Base-by-base conservation (phyloP, 2,113 vertebrate genomes). In the Corapipo altera region DNA sequence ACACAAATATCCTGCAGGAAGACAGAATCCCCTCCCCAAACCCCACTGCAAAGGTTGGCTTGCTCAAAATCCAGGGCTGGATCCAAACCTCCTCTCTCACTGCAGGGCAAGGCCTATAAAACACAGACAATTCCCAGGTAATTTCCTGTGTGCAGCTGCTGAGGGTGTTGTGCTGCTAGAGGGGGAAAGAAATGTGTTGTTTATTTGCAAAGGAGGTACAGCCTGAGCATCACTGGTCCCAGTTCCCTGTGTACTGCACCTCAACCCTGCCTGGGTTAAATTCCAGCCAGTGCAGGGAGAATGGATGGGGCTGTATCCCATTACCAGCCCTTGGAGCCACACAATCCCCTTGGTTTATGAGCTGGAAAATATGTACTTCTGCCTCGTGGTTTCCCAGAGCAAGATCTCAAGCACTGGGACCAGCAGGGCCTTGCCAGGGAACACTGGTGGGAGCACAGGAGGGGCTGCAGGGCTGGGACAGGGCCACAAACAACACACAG, bases 181-280 rank as follows among this genome's bases (percentile, higher is more conserved):
- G 48, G 4, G 48, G 65, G 15, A 30, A 87, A 67, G 64, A 15
- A 16, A 46, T 11, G 22, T 8, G 64, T 1, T 89, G 83, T 96
- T 92, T 80, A 33, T 49, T 44, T 86, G 86, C 84, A 70, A 67
- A 86, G 83, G 83, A 94, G 86, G 91, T 64, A n/a, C 64, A 49
- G 89, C 39, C 32, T 0, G 19, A 91, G 75, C 83, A 62, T 84
- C 19, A 2, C 57, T 18, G 82, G 15, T 58, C 74, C 51, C 85
- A n/a, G 58, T 44, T 23, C 6, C 66, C 88, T 51, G 20, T 7
- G 39, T 85, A 90, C 0, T 27, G 44, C 62, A 20, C 75, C 83
- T 88, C 79, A 41, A n/a, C 75, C 94, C 6, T 0, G n/a, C 22
- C 93, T 26, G 79, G 94, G 91, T 75, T 69, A 0, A 73, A 70